Base-by-base conservation (phyloP, 2,113 vertebrate genomes). In the Saguinus midas region DNA sequence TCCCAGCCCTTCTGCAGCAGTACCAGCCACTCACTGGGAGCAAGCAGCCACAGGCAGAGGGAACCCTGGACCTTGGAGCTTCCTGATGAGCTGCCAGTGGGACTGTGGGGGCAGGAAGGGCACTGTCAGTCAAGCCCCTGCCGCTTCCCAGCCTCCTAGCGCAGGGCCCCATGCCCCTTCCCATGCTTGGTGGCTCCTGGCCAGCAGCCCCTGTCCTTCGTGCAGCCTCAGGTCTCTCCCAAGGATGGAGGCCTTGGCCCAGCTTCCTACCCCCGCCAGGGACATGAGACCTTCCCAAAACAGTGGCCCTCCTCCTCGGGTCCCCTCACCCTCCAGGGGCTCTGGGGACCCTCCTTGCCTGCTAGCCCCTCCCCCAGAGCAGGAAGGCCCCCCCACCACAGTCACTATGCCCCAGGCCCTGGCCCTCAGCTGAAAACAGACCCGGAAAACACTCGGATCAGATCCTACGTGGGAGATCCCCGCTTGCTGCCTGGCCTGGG, bases 401-500 rank as follows among this genome's bases (percentile, higher is more conserved):
- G 20, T 61, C 48, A 6, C 55, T 20, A 3, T 5, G 21, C 78
- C 57, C 29, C 1, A 45, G 8, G 27, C 8, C 70, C 37, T 37
- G 23, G 6, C 18, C 43, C 29, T 61, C 8, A 6, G 37, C 27
- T 17, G 73, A 75, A 72, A 35, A 32, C 14, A 32, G 68, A 43
- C 16, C 55, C 52, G 8, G 21, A 29, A 57, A 52, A 35, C 29
- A 50, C 1, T 4, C 29, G 17, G 17, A 18, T 27, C 29, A n/a
- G 17, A 23, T 27, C 6, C 73, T 14, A 0, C 1, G 1, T 10
- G 8, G 32, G 40, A 75, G 43, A 10, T 57, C 17, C 55, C 12
- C 8, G 20, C 58, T 50, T 1, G 5, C 35, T 27, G 21, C 79
- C 18, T 0, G 0, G n/a, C 48, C 20, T 1, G 6, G 45, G 72